Evolutionary conservation across 2,113 vertebrate species (phyloP).

Genomic region (Dolichallabes microphthalmus): DNA sequence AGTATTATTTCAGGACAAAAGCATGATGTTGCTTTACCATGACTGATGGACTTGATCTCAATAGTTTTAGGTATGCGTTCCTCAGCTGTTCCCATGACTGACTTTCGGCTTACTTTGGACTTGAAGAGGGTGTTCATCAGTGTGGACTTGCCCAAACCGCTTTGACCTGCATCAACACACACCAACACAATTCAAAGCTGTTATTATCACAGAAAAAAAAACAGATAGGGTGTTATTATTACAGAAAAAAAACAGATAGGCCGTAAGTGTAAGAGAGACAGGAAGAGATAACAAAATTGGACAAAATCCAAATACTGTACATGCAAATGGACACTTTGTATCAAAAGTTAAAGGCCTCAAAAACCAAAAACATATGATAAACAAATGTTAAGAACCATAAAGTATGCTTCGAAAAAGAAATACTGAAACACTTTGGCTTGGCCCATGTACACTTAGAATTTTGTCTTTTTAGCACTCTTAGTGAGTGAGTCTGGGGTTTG

Average conservation of each 20-base stretch:
- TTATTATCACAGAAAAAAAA: neutral
- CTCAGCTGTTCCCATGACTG: slow-evolving; percentile 81
- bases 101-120: slow-evolving; percentile 96
- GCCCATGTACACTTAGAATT: too few relatives aligned
- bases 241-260: neutral
- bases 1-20: neutral
- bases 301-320: slow-evolving; percentile 23
- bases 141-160: slow-evolving; percentile 94
- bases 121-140: slow-evolving; percentile 99
- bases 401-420: neutral
- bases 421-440: neutral
- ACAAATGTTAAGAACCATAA: neutral
- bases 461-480: neutral
- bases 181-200: neutral
- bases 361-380: neutral
- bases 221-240: too few relatives aligned
- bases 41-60: slow-evolving; percentile 96
- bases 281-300: neutral
- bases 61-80: slow-evolving; percentile 97
- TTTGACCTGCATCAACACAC: slow-evolving; percentile 80
- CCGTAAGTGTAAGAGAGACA: neutral
- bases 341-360: neutral
- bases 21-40: slow-evolving; percentile 70
- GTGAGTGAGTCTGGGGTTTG: neutral
- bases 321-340: slow-evolving; percentile 8